These are phyloP conservation scores for Rhinoptilus africanus DNA, from an alignment of 2,113 vertebrate species.

Conservation along the genomic window DNA sequence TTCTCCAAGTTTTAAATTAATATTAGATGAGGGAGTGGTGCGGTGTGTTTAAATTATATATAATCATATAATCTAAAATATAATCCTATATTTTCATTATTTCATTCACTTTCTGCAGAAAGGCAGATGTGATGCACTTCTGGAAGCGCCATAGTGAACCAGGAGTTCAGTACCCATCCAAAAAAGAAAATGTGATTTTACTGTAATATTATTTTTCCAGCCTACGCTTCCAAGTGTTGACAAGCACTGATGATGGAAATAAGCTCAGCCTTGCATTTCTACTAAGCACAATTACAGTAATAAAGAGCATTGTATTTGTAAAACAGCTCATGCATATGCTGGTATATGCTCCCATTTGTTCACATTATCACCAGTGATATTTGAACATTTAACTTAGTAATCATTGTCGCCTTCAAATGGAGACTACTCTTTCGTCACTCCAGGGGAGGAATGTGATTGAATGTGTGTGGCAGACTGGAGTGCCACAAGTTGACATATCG, in stretches of 20 bases:
- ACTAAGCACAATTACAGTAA: neutral
- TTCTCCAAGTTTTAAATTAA: neutral
- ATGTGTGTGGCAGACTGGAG: neutral
- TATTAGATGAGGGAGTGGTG: neutral
- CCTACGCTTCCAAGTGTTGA: neutral
- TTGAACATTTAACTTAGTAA: neutral
- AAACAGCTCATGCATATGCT: neutral
- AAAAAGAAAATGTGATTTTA: neutral
- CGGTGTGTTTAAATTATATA: neutral
- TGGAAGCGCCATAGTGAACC: neutral
- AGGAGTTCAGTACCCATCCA: neutral
- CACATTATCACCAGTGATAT: neutral
- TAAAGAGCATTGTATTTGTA: neutral
- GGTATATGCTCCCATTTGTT: neutral
- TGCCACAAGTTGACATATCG: neutral
- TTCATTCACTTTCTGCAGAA: neutral
- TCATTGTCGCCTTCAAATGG: neutral
- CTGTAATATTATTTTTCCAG: neutral
- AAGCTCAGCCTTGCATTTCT: neutral
- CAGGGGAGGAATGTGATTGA: neutral
- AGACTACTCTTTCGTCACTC: neutral
- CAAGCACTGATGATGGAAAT: neutral
- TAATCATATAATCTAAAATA: neutral
- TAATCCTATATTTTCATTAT: neutral
- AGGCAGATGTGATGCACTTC: neutral